phyloP scores from a whole-genome alignment of 2,797 vertebrate species.

The Neostethus bicornis region DNA sequence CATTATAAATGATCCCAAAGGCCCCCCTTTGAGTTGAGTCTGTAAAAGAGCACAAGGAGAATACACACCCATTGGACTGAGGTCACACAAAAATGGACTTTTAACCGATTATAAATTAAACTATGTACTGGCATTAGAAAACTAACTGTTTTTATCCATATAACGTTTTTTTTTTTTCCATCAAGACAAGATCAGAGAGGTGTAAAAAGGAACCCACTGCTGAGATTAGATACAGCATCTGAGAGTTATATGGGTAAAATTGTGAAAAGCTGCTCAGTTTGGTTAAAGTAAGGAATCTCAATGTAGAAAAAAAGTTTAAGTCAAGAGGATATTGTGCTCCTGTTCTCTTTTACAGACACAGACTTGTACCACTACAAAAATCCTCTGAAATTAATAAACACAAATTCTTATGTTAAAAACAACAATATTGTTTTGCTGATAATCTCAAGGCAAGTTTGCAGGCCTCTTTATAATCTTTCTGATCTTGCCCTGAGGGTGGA shows the following conservation, averaged over 20 bases:
- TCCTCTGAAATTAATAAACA: constrained; percentile 29
- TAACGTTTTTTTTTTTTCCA: constrained; percentile 20
- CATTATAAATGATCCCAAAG: constrained; percentile 93
- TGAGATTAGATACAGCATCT: constrained; percentile 58
- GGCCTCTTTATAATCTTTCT: constrained; percentile 89
- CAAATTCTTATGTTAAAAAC: constrained; percentile 44
- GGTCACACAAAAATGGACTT: constrained; percentile 51
- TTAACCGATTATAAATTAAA: constrained; percentile 1
- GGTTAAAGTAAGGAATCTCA: neutral
- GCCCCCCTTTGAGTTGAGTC: constrained; percentile 89
- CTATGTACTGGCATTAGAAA: neutral
- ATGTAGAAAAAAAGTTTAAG: constrained; percentile 1
- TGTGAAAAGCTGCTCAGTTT: neutral
- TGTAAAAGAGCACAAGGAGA: constrained; percentile 97
- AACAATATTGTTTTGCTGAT: constrained; percentile 48
- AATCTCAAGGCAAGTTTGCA: constrained; percentile 67
- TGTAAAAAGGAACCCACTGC: constrained; percentile 54
- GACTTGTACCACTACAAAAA: constrained; percentile 47
- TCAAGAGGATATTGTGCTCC: constrained; percentile 71
- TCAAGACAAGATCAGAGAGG: constrained; percentile 84
- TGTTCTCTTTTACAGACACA: constrained; percentile 94
- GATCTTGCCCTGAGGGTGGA: constrained; percentile 89
- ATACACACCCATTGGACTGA: constrained; percentile 82
- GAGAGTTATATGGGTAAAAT: constrained; percentile 15
- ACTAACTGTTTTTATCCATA: neutral